Evolutionary conservation across 2,113 vertebrate genomes (phyloP).

Genomic region (Catharus bicknelli): DNA sequence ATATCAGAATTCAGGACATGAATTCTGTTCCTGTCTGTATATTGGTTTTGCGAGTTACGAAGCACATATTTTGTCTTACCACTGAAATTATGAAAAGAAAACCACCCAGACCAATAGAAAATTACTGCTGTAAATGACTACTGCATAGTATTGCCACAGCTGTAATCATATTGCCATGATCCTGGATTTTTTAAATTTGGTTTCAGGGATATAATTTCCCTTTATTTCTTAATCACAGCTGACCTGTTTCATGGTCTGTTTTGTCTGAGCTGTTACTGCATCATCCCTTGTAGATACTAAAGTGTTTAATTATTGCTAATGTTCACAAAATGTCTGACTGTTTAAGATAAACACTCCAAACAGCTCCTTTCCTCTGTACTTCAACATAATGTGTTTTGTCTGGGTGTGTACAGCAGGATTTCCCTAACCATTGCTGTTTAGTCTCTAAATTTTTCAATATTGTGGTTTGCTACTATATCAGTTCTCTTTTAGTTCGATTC

Average conservation of each 20-base stretch:
- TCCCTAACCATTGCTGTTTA: neutral
- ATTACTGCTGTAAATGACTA: neutral
- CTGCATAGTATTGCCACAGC: neutral
- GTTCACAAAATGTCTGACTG: neutral
- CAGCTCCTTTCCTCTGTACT: neutral
- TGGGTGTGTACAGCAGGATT: neutral
- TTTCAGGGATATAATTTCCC: neutral
- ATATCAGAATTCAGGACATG: neutral
- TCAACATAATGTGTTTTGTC: neutral
- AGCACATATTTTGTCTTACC: neutral
- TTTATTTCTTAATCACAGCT: neutral
- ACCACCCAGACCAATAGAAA: neutral
- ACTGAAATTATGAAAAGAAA: neutral
- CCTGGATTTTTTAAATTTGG: neutral
- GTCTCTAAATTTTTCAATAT: neutral
- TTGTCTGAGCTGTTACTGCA: neutral
- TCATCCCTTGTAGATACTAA: neutral
- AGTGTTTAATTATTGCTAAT: slow-evolving; percentile 4
- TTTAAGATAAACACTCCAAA: neutral
- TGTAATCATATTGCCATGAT: neutral
- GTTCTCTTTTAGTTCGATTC: neutral
- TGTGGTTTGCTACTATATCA: neutral
- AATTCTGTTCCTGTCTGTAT: neutral
- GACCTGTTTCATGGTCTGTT: neutral
- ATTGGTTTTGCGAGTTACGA: neutral